Percentiles rank a stretch among this genome's conserved stretches.
phyloP scores from a whole-genome alignment of 2,888 invertebrate genomes.

The Aphodius sticticus region DNA sequence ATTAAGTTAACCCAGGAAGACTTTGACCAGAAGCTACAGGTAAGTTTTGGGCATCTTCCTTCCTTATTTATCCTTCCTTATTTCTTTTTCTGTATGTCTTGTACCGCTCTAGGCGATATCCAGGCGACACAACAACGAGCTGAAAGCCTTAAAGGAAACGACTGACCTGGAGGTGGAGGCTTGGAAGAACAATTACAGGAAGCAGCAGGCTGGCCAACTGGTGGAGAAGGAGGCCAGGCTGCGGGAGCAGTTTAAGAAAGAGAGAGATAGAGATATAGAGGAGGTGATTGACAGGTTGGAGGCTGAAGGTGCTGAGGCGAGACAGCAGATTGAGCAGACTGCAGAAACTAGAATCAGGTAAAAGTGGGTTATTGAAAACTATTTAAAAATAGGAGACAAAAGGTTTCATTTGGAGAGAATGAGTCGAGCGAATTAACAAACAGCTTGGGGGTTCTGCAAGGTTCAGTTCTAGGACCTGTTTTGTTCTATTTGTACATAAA shows the following conservation, averaged over 20 bases:
- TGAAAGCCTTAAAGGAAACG: conserved; percentile 67
- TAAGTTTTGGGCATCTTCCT: conserved; percentile 42
- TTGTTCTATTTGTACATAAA: background rate
- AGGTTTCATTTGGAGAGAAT: no score
- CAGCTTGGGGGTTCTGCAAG: no score
- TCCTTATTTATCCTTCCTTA: background rate
- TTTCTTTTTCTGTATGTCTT: conserved; percentile 20
- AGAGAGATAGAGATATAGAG: conserved; percentile 83
- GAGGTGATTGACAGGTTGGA: conserved; percentile 74
- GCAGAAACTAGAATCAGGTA: conserved; percentile 61
- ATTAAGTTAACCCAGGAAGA: conserved; percentile 62
- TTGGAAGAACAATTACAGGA: conserved; percentile 69
- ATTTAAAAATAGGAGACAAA: no score
- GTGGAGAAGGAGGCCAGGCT: conserved; percentile 74
- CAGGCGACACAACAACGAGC: conserved; percentile 62
- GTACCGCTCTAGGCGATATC: conserved; percentile 51
- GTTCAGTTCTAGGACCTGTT: no score
- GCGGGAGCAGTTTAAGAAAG: conserved; percentile 73
- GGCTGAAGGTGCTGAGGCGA: conserved; percentile 68
- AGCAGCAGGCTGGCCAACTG: conserved; percentile 68
- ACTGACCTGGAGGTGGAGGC: conserved; percentile 69
- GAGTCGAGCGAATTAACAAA: no score
- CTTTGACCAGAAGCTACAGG: conserved; percentile 62
- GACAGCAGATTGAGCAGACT: conserved; percentile 67
- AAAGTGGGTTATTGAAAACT: conserved; percentile 40